These are phyloP conservation scores for Brachionus rotundiformis DNA, from an alignment of 1,140 invertebrate species.

Conservation along the genomic window DNA sequence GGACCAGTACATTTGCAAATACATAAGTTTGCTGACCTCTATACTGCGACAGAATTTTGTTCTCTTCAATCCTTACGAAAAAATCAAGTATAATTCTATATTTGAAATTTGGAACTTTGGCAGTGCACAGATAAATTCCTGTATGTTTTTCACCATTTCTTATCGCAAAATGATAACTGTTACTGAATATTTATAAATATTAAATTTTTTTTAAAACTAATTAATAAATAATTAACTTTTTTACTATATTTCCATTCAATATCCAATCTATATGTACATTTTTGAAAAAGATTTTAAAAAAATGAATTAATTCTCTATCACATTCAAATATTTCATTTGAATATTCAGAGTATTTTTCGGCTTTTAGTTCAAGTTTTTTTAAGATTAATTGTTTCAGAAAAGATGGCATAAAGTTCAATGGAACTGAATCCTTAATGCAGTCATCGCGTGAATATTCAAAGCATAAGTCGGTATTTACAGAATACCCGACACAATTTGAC, in stretches of 20 bases:
- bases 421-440: neutral
- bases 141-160: neutral
- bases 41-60: neutral
- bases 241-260: neutral
- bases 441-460: neutral
- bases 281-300: neutral
- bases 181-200: neutral
- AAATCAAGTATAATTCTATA: neutral
- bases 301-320: neutral
- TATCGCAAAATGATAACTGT: neutral
- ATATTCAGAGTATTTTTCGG: neutral
- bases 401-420: neutral
- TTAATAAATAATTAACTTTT: neutral
- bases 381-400: neutral
- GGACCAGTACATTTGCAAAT: neutral
- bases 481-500: neutral
- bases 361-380: neutral
- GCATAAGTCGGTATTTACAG: neutral
- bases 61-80: neutral
- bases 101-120: neutral
- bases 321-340: neutral
- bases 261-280: neutral
- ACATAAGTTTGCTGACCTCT: neutral
- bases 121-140: neutral
- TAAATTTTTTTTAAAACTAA: neutral